Percentiles rank a stretch among this genome's conserved stretches.
These are phyloP conservation scores for Anneissia japonica DNA, from an alignment of 35 echinoderm and acorn worm species.

Conservation along the genomic window DNA sequence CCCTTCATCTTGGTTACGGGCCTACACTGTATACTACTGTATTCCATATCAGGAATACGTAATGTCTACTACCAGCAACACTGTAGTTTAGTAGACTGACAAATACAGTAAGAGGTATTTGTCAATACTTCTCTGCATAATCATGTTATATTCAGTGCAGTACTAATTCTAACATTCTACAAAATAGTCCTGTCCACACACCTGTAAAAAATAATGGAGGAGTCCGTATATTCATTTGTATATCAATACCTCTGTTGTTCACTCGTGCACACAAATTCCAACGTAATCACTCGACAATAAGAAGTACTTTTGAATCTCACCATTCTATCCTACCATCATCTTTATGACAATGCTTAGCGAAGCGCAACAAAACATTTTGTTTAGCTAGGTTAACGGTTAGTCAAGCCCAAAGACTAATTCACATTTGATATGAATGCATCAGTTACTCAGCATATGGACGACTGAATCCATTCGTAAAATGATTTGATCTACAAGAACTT, in stretches of 20 bases:
- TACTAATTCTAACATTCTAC: too few species aligned
- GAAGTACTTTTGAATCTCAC: not conserved
- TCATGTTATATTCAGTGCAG: too few species aligned
- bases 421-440: not conserved
- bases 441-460: not conserved
- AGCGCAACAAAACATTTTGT: not conserved
- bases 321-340: not conserved
- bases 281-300: not conserved
- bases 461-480: too few species aligned
- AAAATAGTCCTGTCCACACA: too few species aligned
- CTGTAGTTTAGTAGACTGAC: too few species aligned
- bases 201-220: not conserved
- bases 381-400: not conserved
- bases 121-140: too few species aligned
- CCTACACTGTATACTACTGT: too few species aligned
- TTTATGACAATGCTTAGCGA: not conserved
- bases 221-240: not conserved
- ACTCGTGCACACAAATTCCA: not conserved
- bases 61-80: too few species aligned
- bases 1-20: too few species aligned
- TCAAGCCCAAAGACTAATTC: not conserved
- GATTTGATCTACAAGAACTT: too few species aligned
- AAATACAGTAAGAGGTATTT: too few species aligned
- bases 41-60: too few species aligned
- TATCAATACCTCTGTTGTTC: not conserved